Base-by-base conservation (phyloP, 2,797 vertebrate genomes). In the Chrysocyon brachyurus region DNA sequence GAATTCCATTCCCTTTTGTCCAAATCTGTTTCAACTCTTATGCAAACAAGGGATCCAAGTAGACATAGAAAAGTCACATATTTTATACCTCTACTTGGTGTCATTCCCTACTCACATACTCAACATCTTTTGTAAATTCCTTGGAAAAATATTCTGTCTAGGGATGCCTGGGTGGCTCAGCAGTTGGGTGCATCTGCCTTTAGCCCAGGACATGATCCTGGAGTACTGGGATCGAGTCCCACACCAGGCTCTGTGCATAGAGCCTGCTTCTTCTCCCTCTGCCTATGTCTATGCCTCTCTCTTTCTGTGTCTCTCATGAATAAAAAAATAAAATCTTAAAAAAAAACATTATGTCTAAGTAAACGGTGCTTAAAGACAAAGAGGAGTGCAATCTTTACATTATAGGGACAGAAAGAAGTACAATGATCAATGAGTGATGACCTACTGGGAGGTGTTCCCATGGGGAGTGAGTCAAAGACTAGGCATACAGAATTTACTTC, bases 21-120 rank as follows among this genome's bases (percentile, higher is more conserved):
- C 16, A 59, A 64, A n/a, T 68, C 26, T 46, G 24, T 15, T 68
- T 66, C 6, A 46, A 57, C 3, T 0, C 12, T 89, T 89, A 26
- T 57, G 22, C 12, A 75, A 79, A 87, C 52, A 31, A 6, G 14
- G 8, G 19, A 52, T 52, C n/a, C 8, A 79, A n/a, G 77, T 33
- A 82, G 24, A 77, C 26, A 73, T 46, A 75, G 15, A 75, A 75
- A 75, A 75, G 72, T 75, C 28, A 75, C 49, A 49, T 75, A 40
- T 24, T 83, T 73, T 84, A 49, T 90, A 63, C 54, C 72, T 93
- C 91, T 17, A 82, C 16, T 75, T 96, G 33, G 12, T 70, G 77
- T 77, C 17, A 59, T 7, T 5, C n/a, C 3, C 3, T 78, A 54
- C 3, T 0, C 11, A 31, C 22, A 17, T 54, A 28, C 75, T 52